Percentiles rank a stretch among this genome's conserved stretches.
These are phyloP conservation scores for Cottoperca gobio DNA, from an alignment of 2,797 vertebrate genomes.

Conservation along the genomic window DNA sequence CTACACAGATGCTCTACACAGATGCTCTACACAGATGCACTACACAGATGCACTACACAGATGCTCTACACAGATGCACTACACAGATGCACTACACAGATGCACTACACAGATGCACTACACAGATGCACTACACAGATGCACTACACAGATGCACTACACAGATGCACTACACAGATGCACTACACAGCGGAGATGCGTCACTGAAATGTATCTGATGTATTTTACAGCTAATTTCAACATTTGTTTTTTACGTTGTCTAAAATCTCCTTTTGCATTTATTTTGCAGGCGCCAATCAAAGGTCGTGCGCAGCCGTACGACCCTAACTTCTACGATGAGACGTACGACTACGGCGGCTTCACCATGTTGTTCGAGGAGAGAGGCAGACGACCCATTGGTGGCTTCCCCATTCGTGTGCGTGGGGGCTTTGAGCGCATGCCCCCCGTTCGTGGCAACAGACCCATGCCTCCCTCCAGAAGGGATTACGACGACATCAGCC, in stretches of 20 bases:
- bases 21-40: too few relatives aligned
- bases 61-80: too few relatives aligned
- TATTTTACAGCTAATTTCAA: not conserved
- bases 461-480: slow-evolving; percentile 92
- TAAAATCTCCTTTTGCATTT: not conserved
- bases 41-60: too few relatives aligned
- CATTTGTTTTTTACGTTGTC: not conserved
- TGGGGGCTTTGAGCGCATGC: slow-evolving; percentile 93
- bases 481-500: slow-evolving; percentile 97
- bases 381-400: slow-evolving; percentile 92
- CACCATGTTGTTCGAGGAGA: slow-evolving; percentile 96
- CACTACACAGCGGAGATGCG: too few relatives aligned
- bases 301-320: slow-evolving; percentile 95
- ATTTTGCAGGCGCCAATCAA: slow-evolving; percentile 92
- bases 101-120: too few relatives aligned
- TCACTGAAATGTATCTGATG: too few relatives aligned
- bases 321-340: slow-evolving; percentile 97
- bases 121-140: too few relatives aligned
- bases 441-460: slow-evolving; percentile 89
- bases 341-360: slow-evolving; percentile 98
- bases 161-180: too few relatives aligned
- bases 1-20: too few relatives aligned
- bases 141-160: too few relatives aligned
- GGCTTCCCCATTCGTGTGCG: slow-evolving; percentile 92
- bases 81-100: too few relatives aligned